A percentile compares a stretch with the other conserved stretches of the same genome.
Conservation (phyloP, 2,113 vertebrate genomes). For the Lates calcarifer region DNA sequence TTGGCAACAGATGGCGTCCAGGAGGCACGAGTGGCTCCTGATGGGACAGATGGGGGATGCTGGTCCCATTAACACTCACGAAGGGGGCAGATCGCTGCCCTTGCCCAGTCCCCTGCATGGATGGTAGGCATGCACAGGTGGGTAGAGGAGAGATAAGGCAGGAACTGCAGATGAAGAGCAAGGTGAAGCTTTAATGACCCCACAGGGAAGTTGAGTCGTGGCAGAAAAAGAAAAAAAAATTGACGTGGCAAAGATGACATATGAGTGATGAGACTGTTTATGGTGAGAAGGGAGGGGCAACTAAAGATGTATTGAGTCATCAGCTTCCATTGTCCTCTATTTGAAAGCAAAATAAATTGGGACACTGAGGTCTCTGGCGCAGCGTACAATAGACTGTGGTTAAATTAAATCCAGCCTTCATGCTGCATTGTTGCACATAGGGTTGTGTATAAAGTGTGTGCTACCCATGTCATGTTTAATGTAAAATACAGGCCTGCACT, state of each 20-base stretch:
- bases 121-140: conserved; percentile 5
- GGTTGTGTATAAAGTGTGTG: neutral
- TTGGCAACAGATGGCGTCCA: conserved; percentile 38
- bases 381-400: neutral
- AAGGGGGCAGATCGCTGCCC: neutral
- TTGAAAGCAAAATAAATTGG: neutral
- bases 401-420: neutral
- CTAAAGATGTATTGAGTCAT: neutral
- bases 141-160: conserved; percentile 13
- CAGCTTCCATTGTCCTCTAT: neutral
- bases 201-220: neutral
- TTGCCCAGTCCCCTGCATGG: neutral
- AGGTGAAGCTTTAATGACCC: neutral
- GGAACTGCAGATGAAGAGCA: conserved; percentile 1
- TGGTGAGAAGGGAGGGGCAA: neutral
- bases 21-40: conserved; percentile 13
- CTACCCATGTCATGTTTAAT: too few relatives aligned
- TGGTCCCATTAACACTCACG: conserved; percentile 18
- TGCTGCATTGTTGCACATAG: neutral
- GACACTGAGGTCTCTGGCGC: neutral
- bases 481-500: too few relatives aligned
- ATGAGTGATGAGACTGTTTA: conserved; percentile 8
- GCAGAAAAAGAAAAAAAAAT: neutral
- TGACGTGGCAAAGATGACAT: neutral
- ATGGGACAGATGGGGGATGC: conserved; percentile 25